Percentiles rank a stretch among this genome's conserved stretches.
Evolutionary conservation across 1,140 invertebrate genomes (phyloP).

Genomic region (Bicyclus anynana): DNA sequence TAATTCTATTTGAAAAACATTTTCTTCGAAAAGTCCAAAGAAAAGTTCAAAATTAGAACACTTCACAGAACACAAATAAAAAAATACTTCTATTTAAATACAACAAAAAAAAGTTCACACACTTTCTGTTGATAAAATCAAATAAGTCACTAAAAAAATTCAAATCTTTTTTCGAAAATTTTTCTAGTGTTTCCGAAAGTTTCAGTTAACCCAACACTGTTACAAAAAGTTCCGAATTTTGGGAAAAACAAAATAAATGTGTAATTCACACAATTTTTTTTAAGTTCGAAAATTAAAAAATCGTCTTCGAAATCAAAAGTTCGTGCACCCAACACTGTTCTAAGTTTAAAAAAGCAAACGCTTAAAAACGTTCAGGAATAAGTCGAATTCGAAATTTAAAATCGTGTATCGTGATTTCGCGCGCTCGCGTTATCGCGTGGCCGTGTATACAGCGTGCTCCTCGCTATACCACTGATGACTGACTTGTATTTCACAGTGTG

Average conservation of each 20-base stretch:
- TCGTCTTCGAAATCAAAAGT: conserved; percentile 6
- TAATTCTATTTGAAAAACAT: neutral
- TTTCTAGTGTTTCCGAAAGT: no score
- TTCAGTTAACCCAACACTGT: no score
- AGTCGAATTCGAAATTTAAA: conserved; percentile 4
- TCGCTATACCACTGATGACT: conserved; percentile 8
- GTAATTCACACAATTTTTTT: no score
- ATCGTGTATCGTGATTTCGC: conserved; percentile 1
- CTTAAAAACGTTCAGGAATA: neutral
- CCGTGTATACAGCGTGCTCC: conserved; percentile 7
- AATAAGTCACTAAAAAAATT: no score
- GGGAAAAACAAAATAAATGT: no score
- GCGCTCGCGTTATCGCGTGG: neutral
- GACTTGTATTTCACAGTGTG: conserved; percentile 8
- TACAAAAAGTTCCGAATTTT: no score
- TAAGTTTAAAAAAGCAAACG: neutral
- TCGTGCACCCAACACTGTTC: neutral
- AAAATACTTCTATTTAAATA: no score
- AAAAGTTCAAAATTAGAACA: conserved; percentile 1
- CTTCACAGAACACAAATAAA: neutral
- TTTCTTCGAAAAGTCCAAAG: neutral
- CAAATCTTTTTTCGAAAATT: no score
- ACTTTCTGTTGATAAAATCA: no score
- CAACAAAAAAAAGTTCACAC: no score
- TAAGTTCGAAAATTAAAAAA: neutral